Evolutionary conservation across 1,140 invertebrate species (phyloP), one percentile per base, ranked within the genome.

Genomic region (Physella acuta): DNA sequence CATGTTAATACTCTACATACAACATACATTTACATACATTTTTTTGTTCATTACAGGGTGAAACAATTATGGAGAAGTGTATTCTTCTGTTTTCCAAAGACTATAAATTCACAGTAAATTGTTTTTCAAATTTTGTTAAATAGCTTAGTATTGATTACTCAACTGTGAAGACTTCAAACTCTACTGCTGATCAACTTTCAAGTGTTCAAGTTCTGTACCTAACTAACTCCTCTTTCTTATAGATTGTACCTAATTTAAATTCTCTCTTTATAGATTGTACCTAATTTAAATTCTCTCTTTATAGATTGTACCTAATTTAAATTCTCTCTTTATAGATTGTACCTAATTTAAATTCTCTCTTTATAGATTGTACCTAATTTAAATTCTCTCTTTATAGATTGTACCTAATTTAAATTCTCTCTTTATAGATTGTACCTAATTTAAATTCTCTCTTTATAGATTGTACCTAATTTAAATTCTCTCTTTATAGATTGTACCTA

Each of bases 31-130:
- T 55, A 20, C 53, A 11, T 60, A n/a, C 24, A 11, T 63, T 16
- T 44, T 49, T 58, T 28, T 58, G 28, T 68, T 3, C 37, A 3
- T 51, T 49, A 55, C 56, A 68, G 66, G 66, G 66, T 1, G 66
- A 68, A 31, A 68, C 66, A 36, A 60, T 68, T n/a, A 68, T 68
- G 66, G 66, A 68, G 33, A 2, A 4, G n/a, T 68, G 66, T n/a
- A 60, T 33, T 1, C 33, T 68, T 4, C 56, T 68, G n/a, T 60
- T 60, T 51, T 30, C 30, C 1, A 59, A 60, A n/a, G 66, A 68
- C 33, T 68, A 68, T 33, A 68, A 68, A 34, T 59, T 59, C 26
- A 60, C 56, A 52, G 66, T 68, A 39, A 60, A 26, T 30, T 56
- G 17, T 11, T 28, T 56, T 28, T 56, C 24, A n/a, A 8, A n/a